Percentiles rank a stretch among this genome's conserved stretches.
phyloP scores from a whole-genome alignment of 2,888 invertebrate species.

The Thereva nobilitata region DNA sequence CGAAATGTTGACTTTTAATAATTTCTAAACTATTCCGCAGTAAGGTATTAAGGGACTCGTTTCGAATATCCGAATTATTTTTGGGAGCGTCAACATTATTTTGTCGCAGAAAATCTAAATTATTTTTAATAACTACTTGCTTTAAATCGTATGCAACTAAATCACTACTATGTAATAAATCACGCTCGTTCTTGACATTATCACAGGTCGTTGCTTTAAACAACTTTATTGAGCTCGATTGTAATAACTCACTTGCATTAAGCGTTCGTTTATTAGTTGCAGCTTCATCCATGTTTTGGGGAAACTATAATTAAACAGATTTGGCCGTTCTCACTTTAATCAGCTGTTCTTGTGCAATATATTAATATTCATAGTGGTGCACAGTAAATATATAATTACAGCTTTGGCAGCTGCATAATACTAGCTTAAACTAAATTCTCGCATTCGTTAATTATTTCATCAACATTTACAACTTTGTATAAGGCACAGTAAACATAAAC shows the following conservation, averaged over 20 bases:
- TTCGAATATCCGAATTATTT: constrained; percentile 28
- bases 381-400: too few species aligned
- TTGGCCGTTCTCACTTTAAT: neutral
- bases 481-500: neutral
- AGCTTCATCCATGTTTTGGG: constrained; percentile 14
- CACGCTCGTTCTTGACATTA: constrained; percentile 46
- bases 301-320: neutral
- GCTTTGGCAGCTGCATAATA: too few species aligned
- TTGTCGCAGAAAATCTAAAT: constrained; percentile 44
- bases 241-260: constrained; percentile 36
- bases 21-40: constrained; percentile 45
- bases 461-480: too few species aligned
- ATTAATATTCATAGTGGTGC: too few species aligned
- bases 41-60: constrained; percentile 43
- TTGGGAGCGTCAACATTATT: constrained; percentile 22
- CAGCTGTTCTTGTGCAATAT: too few species aligned
- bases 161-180: constrained; percentile 44
- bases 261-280: constrained; percentile 37
- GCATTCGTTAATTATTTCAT: too few species aligned
- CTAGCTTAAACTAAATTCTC: too few species aligned
- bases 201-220: constrained; percentile 44
- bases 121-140: constrained; percentile 46
- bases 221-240: constrained; percentile 30
- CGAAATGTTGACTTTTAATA: constrained; percentile 40
- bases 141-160: constrained; percentile 46